phyloP scores from a whole-genome alignment of 2,888 invertebrate genomes.

The Hylaea fasciaria region DNA sequence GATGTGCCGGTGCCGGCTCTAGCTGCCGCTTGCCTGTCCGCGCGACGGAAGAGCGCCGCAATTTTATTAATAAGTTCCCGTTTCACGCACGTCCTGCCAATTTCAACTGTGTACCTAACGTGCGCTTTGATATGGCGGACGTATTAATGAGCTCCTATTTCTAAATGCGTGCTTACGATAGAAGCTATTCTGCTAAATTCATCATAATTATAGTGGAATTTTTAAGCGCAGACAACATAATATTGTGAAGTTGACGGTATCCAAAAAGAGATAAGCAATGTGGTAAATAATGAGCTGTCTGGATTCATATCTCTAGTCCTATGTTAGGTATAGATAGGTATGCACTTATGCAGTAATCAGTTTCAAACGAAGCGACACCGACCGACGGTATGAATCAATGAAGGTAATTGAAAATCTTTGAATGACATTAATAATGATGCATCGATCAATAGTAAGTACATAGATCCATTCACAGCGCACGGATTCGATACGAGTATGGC shows the following conservation, averaged over 20 bases:
- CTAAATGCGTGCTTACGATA: slow-evolving; percentile 28
- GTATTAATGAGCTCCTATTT: slow-evolving; percentile 41
- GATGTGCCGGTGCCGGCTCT: slow-evolving; percentile 54
- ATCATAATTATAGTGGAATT: slow-evolving; percentile 6
- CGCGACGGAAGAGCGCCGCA: slow-evolving; percentile 75
- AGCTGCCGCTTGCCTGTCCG: slow-evolving; percentile 60
- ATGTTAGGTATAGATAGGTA: neutral
- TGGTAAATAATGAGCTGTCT: neutral
- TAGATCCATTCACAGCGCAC: slow-evolving; percentile 28
- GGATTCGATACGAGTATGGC: slow-evolving; percentile 36
- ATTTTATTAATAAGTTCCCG: slow-evolving; percentile 83
- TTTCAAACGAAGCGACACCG: slow-evolving; percentile 4
- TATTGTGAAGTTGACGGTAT: neutral
- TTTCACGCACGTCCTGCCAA: slow-evolving; percentile 77
- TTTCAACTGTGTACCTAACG: slow-evolving; percentile 55
- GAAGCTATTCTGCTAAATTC: slow-evolving; percentile 24
- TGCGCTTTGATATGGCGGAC: slow-evolving; percentile 39
- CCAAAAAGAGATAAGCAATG: neutral
- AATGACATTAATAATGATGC: slow-evolving; percentile 9
- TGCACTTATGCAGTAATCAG: neutral
- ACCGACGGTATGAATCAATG: slow-evolving; percentile 6
- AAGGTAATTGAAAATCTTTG: slow-evolving; percentile 17
- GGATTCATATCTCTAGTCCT: neutral
- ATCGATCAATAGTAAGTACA: slow-evolving; percentile 28
- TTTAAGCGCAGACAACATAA: slow-evolving; percentile 1